phyloP scores from a whole-genome alignment of 2,797 vertebrate species.

The Peromyscus eremicus region DNA sequence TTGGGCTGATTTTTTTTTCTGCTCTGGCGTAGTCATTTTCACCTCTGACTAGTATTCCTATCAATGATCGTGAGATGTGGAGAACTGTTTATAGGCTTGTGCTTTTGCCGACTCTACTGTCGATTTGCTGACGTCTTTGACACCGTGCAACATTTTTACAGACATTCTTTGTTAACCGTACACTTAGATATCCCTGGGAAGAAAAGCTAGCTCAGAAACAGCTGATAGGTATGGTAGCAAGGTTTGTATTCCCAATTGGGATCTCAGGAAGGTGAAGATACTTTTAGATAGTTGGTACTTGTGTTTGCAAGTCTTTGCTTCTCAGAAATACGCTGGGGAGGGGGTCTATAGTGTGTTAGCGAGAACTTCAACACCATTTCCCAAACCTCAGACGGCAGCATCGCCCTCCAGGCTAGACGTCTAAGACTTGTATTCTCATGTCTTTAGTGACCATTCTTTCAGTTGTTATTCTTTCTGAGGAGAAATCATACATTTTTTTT shows the following conservation, averaged over 20 bases:
- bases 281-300: constrained; percentile 14
- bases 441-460: constrained; percentile 20
- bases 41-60: background rate
- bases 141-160: background rate
- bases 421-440: background rate
- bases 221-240: background rate
- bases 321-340: background rate
- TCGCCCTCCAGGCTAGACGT: background rate
- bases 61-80: background rate
- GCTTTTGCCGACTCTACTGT: constrained; percentile 21
- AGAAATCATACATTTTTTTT: background rate
- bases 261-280: background rate
- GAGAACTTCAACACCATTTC: background rate
- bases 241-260: background rate
- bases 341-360: background rate
- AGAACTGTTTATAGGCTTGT: background rate
- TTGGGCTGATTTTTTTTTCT: background rate
- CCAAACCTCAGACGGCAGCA: background rate
- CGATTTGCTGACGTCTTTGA: background rate
- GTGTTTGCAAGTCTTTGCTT: background rate
- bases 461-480: background rate
- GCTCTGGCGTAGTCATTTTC: background rate
- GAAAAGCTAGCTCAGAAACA: background rate
- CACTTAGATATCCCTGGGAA: background rate
- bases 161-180: background rate